Conservation (phyloP, 1,140 invertebrate genomes). For the Sarcophaga peregrina region DNA sequence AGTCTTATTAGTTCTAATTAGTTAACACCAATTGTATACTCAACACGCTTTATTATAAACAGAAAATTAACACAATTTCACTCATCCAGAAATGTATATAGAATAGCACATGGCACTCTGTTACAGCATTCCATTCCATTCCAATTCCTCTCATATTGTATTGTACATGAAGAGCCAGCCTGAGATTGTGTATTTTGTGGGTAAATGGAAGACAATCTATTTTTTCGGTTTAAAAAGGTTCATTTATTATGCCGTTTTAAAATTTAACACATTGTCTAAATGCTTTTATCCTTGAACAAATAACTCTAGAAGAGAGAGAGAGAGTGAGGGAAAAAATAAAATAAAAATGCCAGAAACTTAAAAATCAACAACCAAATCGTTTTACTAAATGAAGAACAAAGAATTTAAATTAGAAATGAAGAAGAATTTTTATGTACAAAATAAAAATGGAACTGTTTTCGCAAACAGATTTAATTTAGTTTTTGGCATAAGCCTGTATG, state of each 20-base stretch:
- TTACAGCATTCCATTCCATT: background rate
- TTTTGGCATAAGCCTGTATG: too few relatives aligned
- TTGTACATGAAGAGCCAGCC: background rate
- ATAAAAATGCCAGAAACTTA: background rate
- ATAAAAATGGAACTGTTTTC: too few relatives aligned
- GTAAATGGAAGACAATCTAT: conserved; percentile 11
- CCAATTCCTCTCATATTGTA: background rate
- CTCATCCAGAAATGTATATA: too few relatives aligned
- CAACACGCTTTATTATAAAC: too few relatives aligned
- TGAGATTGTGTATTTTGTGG: background rate
- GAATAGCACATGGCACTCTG: too few relatives aligned
- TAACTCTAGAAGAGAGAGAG: background rate
- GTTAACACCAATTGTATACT: too few relatives aligned
- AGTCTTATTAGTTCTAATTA: too few relatives aligned
- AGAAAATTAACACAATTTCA: too few relatives aligned
- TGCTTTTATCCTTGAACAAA: conserved; percentile 17
- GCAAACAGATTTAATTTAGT: too few relatives aligned
- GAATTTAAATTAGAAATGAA: too few relatives aligned
- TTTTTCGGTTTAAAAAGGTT: conserved; percentile 12
- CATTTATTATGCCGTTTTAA: conserved; percentile 25
- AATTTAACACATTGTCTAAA: conserved; percentile 19
- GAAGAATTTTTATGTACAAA: too few relatives aligned
- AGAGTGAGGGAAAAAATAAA: too few relatives aligned
- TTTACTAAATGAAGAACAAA: background rate
- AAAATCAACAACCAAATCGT: conserved; percentile 10